Conservation (phyloP, 2,797 vertebrate genomes). For the Simalia tracyae region DNA sequence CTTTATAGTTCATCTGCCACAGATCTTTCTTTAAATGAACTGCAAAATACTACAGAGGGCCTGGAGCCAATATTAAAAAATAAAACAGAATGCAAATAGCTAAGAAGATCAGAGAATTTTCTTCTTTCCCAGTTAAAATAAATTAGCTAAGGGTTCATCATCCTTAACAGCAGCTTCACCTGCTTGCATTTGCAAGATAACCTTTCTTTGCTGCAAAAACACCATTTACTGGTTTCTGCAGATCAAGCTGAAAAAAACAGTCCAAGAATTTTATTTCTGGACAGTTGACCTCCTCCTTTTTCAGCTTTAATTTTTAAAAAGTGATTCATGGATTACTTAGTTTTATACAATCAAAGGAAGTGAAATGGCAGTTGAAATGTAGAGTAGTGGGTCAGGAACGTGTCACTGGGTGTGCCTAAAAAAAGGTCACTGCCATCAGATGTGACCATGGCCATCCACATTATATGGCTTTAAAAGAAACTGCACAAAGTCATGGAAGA, state of each 20-base stretch:
- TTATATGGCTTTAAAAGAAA: neutral
- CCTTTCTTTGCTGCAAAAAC: neutral
- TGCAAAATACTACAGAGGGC: constrained; percentile 27
- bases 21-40: constrained; percentile 31
- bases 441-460: too few species aligned
- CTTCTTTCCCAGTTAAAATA: constrained; percentile 28
- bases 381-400: neutral
- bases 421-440: neutral
- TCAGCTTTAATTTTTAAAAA: neutral
- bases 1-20: constrained; percentile 59
- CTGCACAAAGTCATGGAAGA: neutral
- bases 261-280: neutral
- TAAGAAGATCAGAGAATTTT: constrained; percentile 1
- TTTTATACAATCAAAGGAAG: neutral
- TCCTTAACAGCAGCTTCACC: neutral
- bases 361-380: neutral
- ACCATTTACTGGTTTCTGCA: neutral
- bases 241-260: neutral
- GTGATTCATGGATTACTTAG: neutral
- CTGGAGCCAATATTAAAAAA: constrained; percentile 13
- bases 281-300: neutral
- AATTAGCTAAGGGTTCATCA: constrained; percentile 2
- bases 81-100: constrained; percentile 16
- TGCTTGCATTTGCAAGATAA: neutral
- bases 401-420: neutral